Evolutionary conservation across 1,140 invertebrate genomes (phyloP).

Genomic region (Centruroides vittatus): DNA sequence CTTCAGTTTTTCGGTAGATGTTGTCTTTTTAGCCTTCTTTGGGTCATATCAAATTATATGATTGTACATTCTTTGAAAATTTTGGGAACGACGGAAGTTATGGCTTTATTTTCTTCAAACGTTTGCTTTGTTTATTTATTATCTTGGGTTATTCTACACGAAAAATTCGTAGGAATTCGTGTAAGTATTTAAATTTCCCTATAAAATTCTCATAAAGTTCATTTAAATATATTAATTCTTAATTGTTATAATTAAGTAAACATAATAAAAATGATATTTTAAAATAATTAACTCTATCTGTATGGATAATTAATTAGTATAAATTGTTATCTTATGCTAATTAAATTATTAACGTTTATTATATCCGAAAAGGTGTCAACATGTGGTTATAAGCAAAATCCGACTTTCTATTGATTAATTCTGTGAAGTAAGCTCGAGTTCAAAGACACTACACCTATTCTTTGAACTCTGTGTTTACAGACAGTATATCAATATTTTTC

Average conservation of each 20-base stretch:
- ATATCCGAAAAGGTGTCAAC: too few species aligned
- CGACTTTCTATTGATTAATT: too few species aligned
- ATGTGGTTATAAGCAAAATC: too few species aligned
- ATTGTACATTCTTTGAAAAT: slow-evolving; percentile 72
- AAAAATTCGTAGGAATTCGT: slow-evolving; percentile 87
- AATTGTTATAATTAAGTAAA: background rate
- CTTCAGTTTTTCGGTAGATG: slow-evolving; percentile 41
- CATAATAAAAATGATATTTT: too few species aligned
- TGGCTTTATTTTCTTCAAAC: slow-evolving; percentile 82
- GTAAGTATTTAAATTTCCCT: slow-evolving; percentile 42
- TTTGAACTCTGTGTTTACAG: too few species aligned
- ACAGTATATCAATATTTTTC: too few species aligned
- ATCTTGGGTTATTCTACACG: slow-evolving; percentile 89
- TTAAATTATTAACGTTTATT: too few species aligned
- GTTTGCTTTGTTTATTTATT: slow-evolving; percentile 84
- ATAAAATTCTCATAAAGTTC: background rate
- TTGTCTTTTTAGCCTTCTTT: slow-evolving; percentile 71
- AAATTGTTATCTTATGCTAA: too few species aligned
- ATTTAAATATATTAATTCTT: background rate
- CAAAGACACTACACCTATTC: too few species aligned
- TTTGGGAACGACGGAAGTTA: slow-evolving; percentile 74
- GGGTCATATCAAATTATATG: slow-evolving; percentile 85
- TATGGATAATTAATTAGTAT: too few species aligned
- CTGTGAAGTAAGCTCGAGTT: too few species aligned
- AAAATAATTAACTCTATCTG: too few species aligned